Conservation (phyloP, 2,113 vertebrate species). For the Petrocephalus zakoni region DNA sequence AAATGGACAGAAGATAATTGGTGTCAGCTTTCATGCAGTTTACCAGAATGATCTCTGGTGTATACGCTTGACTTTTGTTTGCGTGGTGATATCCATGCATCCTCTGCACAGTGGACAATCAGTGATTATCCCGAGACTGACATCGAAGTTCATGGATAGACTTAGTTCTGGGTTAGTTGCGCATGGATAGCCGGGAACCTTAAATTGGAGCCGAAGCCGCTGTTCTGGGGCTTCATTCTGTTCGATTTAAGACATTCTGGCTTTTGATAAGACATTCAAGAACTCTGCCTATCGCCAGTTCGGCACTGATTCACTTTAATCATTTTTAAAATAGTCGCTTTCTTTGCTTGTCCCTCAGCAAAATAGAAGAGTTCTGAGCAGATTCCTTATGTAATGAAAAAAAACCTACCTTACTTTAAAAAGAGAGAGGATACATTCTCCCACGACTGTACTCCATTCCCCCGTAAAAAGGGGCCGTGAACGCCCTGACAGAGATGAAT, state of each 20-base stretch:
- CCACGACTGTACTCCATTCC: background rate
- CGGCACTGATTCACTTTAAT: background rate
- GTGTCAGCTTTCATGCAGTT: background rate
- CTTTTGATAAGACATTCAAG: background rate
- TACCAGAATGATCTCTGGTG: background rate
- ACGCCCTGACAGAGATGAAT: slow-evolving; percentile 8
- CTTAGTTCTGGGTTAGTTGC: background rate
- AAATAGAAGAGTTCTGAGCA: background rate
- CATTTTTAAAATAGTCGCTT: background rate
- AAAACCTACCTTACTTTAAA: background rate
- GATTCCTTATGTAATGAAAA: background rate
- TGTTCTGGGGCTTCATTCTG: background rate
- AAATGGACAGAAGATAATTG: background rate
- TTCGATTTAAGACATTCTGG: background rate
- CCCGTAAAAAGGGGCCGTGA: background rate
- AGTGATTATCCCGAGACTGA: background rate
- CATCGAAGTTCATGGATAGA: background rate
- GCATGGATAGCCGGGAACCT: background rate
- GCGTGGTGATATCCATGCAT: background rate
- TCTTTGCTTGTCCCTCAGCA: background rate
- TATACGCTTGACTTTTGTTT: background rate
- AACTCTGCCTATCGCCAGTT: background rate
- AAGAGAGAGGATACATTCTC: background rate
- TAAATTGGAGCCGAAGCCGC: background rate
- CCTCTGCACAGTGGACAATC: background rate